These are phyloP conservation scores for Glareola pratincola DNA, from an alignment of 2,113 vertebrate species.

Conservation along the genomic window DNA sequence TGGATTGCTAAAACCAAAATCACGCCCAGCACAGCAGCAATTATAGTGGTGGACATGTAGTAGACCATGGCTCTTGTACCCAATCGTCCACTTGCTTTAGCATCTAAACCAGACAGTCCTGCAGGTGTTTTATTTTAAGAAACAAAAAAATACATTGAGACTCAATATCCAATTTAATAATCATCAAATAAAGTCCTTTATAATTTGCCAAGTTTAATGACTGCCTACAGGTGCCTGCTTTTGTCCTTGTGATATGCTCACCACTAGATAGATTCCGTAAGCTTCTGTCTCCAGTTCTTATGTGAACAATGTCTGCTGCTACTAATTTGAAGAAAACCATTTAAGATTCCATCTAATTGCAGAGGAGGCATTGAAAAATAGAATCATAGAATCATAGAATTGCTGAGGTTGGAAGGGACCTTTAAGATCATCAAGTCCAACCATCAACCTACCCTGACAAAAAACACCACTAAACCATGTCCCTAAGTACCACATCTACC, in stretches of 20 bases:
- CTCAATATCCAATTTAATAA: background rate
- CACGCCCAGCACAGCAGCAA: slow-evolving; percentile 94
- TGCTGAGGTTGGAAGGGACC: too few relatives aligned
- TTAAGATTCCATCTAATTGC: background rate
- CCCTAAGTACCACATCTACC: too few relatives aligned
- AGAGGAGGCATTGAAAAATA: background rate
- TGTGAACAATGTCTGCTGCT: background rate
- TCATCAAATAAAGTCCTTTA: background rate
- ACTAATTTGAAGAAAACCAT: background rate
- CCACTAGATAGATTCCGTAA: background rate
- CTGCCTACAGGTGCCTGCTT: background rate
- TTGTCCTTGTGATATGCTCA: background rate
- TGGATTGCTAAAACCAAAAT: slow-evolving; percentile 96
- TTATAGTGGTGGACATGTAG: slow-evolving; percentile 95
- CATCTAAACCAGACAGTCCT: slow-evolving; percentile 95
- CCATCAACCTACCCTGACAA: too few relatives aligned
- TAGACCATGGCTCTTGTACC: slow-evolving; percentile 98
- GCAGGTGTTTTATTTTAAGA: slow-evolving; percentile 35
- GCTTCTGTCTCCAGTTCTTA: background rate
- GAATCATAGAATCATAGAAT: too few relatives aligned
- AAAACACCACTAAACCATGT: too few relatives aligned
- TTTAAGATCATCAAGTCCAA: too few relatives aligned
- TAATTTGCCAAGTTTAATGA: background rate
- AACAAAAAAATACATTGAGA: background rate
- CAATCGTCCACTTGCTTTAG: slow-evolving; percentile 94